A percentile compares a stretch with the other conserved stretches of the same genome.
phyloP scores from a whole-genome alignment of 2,888 invertebrate species.

The Ecliptopera silaceata region DNA sequence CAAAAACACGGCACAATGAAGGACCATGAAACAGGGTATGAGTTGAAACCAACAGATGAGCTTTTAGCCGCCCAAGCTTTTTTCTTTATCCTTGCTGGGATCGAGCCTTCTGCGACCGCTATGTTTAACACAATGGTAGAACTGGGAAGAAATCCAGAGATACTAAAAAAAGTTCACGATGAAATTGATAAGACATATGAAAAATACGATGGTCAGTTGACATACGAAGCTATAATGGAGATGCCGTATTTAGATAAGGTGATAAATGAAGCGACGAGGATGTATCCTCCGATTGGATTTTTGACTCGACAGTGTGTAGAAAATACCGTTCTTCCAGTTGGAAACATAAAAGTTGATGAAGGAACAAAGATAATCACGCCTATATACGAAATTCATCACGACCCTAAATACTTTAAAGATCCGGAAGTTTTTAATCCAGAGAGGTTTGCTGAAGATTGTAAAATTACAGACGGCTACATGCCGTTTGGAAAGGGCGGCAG shows the following conservation, averaged over 20 bases:
- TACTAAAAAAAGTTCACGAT: constrained; percentile 53
- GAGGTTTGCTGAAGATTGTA: constrained; percentile 51
- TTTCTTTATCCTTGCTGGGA: constrained; percentile 67
- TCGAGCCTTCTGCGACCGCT: constrained; percentile 61
- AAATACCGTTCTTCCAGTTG: constrained; percentile 56
- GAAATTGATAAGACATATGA: constrained; percentile 54
- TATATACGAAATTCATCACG: constrained; percentile 62
- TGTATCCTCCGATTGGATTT: constrained; percentile 58
- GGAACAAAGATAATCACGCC: constrained; percentile 57
- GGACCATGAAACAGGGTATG: constrained; percentile 51
- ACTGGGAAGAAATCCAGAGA: constrained; percentile 57
- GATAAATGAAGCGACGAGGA: constrained; percentile 51
- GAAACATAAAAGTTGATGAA: constrained; percentile 57
- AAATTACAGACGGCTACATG: constrained; percentile 50
- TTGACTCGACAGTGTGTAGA: constrained; percentile 48
- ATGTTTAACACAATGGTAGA: constrained; percentile 55
- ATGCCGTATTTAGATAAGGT: constrained; percentile 36
- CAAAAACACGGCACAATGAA: constrained; percentile 54
- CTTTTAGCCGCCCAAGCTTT: constrained; percentile 62
- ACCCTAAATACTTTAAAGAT: constrained; percentile 65
- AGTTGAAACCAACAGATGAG: constrained; percentile 60
- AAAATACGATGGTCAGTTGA: constrained; percentile 22
- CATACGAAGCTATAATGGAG: constrained; percentile 27
- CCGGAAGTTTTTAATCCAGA: constrained; percentile 72
- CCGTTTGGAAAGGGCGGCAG: constrained; percentile 75